phyloP scores from a whole-genome alignment of 2,888 invertebrate species.

The Marasmarcha lunaedactyla region DNA sequence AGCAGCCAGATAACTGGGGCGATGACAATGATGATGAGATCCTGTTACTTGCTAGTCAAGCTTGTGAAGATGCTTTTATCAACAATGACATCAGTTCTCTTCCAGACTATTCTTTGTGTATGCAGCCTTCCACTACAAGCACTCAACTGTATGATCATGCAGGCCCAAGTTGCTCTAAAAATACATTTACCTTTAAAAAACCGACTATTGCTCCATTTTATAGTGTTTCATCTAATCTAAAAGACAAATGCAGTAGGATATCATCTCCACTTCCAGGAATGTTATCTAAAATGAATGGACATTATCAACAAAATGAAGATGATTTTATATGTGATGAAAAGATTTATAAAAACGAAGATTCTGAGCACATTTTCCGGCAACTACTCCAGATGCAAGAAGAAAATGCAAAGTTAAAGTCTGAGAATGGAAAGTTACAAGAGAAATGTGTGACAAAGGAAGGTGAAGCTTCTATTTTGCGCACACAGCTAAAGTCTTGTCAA shows the following conservation, averaged over 20 bases:
- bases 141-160: slow-evolving; percentile 35
- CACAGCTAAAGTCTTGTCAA: slow-evolving; percentile 61
- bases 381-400: slow-evolving; percentile 46
- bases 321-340: slow-evolving; percentile 36
- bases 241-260: slow-evolving; percentile 44
- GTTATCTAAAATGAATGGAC: slow-evolving; percentile 26
- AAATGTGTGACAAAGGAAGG: slow-evolving; percentile 69
- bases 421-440: slow-evolving; percentile 53
- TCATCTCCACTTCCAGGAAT: slow-evolving; percentile 53
- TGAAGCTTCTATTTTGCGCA: slow-evolving; percentile 66
- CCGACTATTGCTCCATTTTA: slow-evolving; percentile 27
- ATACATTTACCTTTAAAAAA: slow-evolving; percentile 41
- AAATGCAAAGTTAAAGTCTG: slow-evolving; percentile 48
- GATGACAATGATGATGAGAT: slow-evolving; percentile 62
- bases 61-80: slow-evolving; percentile 46
- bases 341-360: slow-evolving; percentile 35
- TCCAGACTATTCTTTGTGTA: slow-evolving; percentile 46
- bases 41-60: slow-evolving; percentile 55
- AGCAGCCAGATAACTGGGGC: slow-evolving; percentile 41
- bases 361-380: slow-evolving; percentile 38
- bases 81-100: slow-evolving; percentile 27
- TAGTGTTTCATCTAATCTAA: slow-evolving; percentile 34
- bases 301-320: slow-evolving; percentile 19
- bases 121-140: slow-evolving; percentile 48
- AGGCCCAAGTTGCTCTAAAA: slow-evolving; percentile 35